phyloP scores from a whole-genome alignment of 2,888 invertebrate species.

The Incurvaria masculella region DNA sequence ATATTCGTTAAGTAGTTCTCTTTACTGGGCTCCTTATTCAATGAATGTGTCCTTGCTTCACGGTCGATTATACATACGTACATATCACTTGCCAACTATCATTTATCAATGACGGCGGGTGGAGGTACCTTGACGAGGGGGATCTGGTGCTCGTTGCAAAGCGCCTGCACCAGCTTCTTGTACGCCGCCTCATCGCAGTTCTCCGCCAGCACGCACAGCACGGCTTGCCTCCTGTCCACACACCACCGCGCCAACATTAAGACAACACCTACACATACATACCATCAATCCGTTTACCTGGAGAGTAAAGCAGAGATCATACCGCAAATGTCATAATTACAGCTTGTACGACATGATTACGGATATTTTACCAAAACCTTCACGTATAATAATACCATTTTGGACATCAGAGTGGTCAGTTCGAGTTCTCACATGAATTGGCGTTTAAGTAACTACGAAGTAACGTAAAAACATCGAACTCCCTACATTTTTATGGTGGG shows the following conservation, averaged over 20 bases:
- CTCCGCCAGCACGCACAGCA: conserved; percentile 94
- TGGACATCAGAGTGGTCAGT: no score
- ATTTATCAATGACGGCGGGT: no score
- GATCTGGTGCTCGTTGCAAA: conserved; percentile 98
- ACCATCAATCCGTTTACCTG: background rate
- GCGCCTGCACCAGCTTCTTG: conserved; percentile 94
- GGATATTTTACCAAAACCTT: background rate
- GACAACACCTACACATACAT: conserved; percentile 8
- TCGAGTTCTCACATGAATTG: no score
- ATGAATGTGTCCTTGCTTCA: no score
- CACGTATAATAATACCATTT: background rate
- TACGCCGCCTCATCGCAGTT: conserved; percentile 98
- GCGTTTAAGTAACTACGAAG: no score
- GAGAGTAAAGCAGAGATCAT: background rate
- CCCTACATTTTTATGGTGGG: no score
- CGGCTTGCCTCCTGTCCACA: conserved; percentile 83
- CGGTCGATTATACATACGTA: no score
- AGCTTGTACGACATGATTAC: background rate
- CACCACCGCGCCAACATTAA: conserved; percentile 8
- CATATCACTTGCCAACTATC: no score
- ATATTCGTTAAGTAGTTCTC: no score
- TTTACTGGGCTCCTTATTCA: no score
- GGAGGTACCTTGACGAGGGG: conserved; percentile 78
- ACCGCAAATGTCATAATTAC: background rate
- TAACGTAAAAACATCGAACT: no score